These are phyloP conservation scores for Sabatieria punctata DNA, from an alignment of 2,888 invertebrate species.

Conservation along the genomic window DNA sequence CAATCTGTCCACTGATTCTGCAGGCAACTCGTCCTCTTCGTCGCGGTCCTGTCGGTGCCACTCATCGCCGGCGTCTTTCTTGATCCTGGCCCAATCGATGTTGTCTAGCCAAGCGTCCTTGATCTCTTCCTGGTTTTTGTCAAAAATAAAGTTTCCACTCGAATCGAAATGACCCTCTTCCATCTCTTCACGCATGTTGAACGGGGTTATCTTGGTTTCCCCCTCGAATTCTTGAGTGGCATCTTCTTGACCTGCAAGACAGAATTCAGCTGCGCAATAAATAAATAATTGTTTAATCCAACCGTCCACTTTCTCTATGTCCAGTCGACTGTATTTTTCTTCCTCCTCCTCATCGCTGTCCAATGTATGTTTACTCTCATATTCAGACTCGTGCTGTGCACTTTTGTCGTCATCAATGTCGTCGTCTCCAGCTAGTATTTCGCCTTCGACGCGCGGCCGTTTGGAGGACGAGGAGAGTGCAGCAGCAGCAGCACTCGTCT, in stretches of 20 bases:
- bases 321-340: conserved; percentile 19
- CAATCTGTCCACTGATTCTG: conserved; percentile 19
- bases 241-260: conserved; percentile 48
- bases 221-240: conserved; percentile 43
- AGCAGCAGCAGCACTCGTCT: not conserved
- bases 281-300: no score
- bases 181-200: conserved; percentile 82
- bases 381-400: conserved; percentile 11
- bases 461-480: not conserved
- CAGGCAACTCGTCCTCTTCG: conserved; percentile 24
- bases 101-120: conserved; percentile 50
- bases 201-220: conserved; percentile 73
- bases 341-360: conserved; percentile 30
- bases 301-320: conserved; percentile 18
- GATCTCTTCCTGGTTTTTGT: conserved; percentile 52
- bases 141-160: conserved; percentile 83
- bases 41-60: conserved; percentile 31
- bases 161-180: conserved; percentile 95
- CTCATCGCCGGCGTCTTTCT: conserved; percentile 24
- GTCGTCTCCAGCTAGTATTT: not conserved
- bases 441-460: not conserved
- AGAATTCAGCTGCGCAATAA: no score
- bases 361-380: conserved; percentile 23
- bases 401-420: not conserved
- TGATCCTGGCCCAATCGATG: conserved; percentile 50